A percentile compares a stretch with the other conserved stretches of the same genome.
Conservation (phyloP, 2,113 vertebrate genomes). For the Indri indri region DNA sequence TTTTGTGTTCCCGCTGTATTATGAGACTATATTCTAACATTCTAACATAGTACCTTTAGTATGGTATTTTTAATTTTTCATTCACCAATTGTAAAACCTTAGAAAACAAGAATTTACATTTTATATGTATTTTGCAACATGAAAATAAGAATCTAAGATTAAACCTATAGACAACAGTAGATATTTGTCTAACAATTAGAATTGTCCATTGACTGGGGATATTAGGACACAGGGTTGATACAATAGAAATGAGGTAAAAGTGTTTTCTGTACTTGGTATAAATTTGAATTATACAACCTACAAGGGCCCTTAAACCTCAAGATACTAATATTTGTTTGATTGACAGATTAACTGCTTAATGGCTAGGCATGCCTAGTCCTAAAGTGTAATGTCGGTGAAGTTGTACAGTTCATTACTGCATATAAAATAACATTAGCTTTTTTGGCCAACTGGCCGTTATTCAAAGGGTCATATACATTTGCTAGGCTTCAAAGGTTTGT, state of each 20-base stretch:
- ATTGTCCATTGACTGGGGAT: not conserved
- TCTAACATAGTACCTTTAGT: not conserved
- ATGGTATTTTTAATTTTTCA: not conserved
- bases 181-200: not conserved
- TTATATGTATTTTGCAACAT: not conserved
- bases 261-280: not conserved
- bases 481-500: not conserved
- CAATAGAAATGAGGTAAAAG: not conserved
- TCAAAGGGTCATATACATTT: not conserved
- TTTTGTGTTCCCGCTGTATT: not conserved
- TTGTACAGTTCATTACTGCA: not conserved
- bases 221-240: not conserved
- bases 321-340: not conserved
- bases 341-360: not conserved
- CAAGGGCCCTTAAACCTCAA: not conserved
- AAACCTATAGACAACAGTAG: not conserved
- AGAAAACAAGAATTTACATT: not conserved
- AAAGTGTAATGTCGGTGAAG: not conserved
- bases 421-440: not conserved
- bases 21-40: not conserved
- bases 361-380: not conserved
- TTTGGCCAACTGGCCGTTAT: not conserved
- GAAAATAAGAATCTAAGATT: not conserved
- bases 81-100: not conserved
- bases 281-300: not conserved